Conservation (phyloP, 2,113 vertebrate species). For the Oceanodroma tethys region DNA sequence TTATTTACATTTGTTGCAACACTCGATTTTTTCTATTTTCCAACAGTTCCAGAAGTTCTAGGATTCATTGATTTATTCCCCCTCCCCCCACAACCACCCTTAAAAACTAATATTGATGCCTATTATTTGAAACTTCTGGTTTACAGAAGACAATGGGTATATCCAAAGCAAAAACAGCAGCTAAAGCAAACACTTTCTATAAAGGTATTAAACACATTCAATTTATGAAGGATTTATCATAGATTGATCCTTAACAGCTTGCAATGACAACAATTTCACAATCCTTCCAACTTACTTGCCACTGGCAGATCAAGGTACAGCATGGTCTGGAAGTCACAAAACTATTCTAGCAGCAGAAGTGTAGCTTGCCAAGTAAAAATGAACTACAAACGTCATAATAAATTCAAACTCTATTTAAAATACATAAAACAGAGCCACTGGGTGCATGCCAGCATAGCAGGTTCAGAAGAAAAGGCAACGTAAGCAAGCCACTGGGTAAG, state of each 20-base stretch:
- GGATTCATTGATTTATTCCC: neutral
- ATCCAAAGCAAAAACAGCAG: neutral
- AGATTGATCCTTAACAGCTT: neutral
- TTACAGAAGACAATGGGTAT: neutral
- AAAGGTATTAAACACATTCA: neutral
- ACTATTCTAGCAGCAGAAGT: neutral
- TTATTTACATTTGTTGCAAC: neutral
- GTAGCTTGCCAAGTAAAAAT: neutral
- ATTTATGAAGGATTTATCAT: neutral
- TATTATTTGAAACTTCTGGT: neutral
- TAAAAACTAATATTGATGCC: neutral
- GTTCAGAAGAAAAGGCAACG: neutral
- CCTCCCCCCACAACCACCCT: neutral
- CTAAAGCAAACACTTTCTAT: neutral
- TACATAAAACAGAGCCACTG: neutral
- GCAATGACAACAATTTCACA: neutral
- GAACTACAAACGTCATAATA: neutral
- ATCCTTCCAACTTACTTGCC: neutral
- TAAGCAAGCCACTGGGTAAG: neutral
- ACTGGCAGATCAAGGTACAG: neutral
- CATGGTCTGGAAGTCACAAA: neutral
- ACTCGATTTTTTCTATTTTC: neutral
- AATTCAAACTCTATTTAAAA: neutral
- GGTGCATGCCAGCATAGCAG: neutral
- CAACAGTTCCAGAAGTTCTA: neutral